These are phyloP conservation scores for Peromyscus attwateri DNA, from an alignment of 2,797 vertebrate genomes.

Conservation along the genomic window DNA sequence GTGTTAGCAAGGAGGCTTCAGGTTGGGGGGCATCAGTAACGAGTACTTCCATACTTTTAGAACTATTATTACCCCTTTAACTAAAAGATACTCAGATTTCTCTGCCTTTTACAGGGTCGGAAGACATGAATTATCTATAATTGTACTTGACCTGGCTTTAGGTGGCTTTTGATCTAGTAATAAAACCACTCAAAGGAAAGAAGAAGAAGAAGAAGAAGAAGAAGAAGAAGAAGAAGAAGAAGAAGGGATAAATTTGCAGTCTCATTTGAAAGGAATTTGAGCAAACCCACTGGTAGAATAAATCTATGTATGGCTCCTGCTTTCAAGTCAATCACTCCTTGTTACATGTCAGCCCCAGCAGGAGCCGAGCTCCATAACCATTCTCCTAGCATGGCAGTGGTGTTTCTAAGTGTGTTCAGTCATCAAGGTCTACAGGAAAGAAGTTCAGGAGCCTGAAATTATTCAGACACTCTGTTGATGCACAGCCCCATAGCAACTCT, in stretches of 20 bases:
- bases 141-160: constrained; percentile 29
- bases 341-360: constrained; percentile 14
- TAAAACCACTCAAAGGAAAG: constrained; percentile 57
- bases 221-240: not conserved
- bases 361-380: not conserved
- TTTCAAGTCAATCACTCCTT: constrained; percentile 24
- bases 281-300: not conserved
- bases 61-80: constrained; percentile 48
- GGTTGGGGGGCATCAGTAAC: constrained; percentile 74
- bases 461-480: not conserved
- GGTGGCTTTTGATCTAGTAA: constrained; percentile 55
- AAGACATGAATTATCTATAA: constrained; percentile 53
- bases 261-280: constrained; percentile 45
- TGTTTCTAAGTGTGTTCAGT: not conserved
- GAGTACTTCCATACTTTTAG: constrained; percentile 33
- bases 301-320: not conserved
- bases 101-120: not conserved
- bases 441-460: not conserved
- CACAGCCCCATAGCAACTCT: not conserved
- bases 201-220: not conserved
- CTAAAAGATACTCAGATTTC: constrained; percentile 20
- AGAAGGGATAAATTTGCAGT: not conserved
- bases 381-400: not conserved
- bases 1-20: constrained; percentile 78
- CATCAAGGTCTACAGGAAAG: not conserved